phyloP scores from a whole-genome alignment of 2,888 invertebrate genomes.

The Orgyia antiqua region DNA sequence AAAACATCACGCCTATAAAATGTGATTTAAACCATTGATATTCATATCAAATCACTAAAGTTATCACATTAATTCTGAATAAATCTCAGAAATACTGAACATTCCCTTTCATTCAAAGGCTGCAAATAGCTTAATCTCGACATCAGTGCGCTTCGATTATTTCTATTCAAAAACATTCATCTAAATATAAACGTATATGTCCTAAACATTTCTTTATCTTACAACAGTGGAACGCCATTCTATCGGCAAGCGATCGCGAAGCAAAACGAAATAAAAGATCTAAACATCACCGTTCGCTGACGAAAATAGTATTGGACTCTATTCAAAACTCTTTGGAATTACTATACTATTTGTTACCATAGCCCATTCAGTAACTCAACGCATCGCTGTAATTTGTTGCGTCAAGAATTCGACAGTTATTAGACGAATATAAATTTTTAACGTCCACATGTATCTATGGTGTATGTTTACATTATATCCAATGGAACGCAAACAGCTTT shows the following conservation, averaged over 20 bases:
- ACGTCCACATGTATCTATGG: conserved; percentile 29
- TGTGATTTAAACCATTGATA: too few relatives aligned
- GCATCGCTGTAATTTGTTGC: conserved; percentile 58
- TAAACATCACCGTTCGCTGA: conserved; percentile 64
- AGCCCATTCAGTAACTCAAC: conserved; percentile 75
- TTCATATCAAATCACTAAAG: too few relatives aligned
- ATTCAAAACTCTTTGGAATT: conserved; percentile 77
- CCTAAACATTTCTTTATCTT: conserved; percentile 26
- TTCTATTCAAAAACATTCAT: conserved; percentile 9
- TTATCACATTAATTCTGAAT: too few relatives aligned
- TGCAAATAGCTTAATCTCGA: conserved; percentile 8
- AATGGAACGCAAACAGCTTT: conserved; percentile 31
- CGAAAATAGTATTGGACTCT: conserved; percentile 74
- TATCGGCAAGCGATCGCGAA: conserved; percentile 43
- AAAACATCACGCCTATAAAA: too few relatives aligned
- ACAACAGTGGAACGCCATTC: conserved; percentile 35
- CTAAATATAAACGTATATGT: conserved; percentile 19
- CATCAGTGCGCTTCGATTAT: conserved; percentile 9
- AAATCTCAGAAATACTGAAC: neutral
- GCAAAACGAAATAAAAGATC: conserved; percentile 62
- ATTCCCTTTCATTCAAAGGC: conserved; percentile 5
- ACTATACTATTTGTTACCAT: conserved; percentile 68
- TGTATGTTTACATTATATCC: conserved; percentile 38
- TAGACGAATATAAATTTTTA: conserved; percentile 54
- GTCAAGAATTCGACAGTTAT: conserved; percentile 60